phyloP scores from a whole-genome alignment of 1,140 invertebrate species.

The Varroa destructor region DNA sequence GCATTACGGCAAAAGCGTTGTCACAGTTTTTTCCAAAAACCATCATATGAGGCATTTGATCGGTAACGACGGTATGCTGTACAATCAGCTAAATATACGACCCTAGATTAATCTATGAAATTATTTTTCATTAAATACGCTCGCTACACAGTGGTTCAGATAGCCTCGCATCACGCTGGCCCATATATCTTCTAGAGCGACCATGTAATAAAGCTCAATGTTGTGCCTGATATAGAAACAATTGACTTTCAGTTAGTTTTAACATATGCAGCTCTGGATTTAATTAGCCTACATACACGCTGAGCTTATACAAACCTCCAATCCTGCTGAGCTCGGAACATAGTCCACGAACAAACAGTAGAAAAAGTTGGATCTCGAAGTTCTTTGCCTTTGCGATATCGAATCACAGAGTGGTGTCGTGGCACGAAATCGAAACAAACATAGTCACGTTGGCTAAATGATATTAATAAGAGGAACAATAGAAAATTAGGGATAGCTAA shows the following conservation, averaged over 20 bases:
- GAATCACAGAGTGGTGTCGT: slow-evolving; percentile 85
- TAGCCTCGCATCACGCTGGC: neutral
- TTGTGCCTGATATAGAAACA: too few relatives aligned
- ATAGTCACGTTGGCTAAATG: slow-evolving; percentile 80
- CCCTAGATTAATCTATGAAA: too few relatives aligned
- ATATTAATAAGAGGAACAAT: slow-evolving; percentile 34
- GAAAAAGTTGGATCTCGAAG: slow-evolving; percentile 49
- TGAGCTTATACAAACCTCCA: slow-evolving; percentile 58
- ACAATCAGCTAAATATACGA: too few relatives aligned
- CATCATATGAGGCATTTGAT: too few relatives aligned
- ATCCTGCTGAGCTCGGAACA: slow-evolving; percentile 64
- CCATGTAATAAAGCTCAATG: too few relatives aligned
- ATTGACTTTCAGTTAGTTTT: too few relatives aligned
- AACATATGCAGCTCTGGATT: too few relatives aligned
- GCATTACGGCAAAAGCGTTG: too few relatives aligned
- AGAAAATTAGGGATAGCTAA: slow-evolving; percentile 30
- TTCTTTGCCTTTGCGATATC: slow-evolving; percentile 66
- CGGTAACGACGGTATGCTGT: too few relatives aligned
- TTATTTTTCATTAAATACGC: too few relatives aligned
- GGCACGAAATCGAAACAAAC: slow-evolving; percentile 92
- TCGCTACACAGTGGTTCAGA: neutral
- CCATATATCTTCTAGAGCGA: neutral
- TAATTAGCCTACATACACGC: too few relatives aligned
- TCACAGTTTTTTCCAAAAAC: too few relatives aligned
- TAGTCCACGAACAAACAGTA: slow-evolving; percentile 84